Percentiles rank a stretch among this genome's conserved stretches.
Evolutionary conservation across 1,140 invertebrate species (phyloP).

Genomic region (Drosophila baimaii): DNA sequence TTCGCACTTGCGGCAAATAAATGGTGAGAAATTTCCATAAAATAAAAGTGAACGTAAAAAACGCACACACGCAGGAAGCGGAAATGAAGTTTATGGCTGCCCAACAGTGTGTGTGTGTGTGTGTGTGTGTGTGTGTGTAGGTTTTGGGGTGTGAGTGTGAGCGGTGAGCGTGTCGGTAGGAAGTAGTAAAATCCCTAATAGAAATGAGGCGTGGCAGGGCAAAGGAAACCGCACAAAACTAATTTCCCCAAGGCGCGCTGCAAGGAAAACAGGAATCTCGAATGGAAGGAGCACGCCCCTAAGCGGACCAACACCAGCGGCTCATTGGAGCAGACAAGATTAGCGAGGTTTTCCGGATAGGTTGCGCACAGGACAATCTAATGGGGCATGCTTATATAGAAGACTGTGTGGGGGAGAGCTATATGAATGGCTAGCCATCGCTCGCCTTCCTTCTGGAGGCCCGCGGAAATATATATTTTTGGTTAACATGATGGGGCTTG

Average conservation of each 20-base stretch:
- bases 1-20: slow-evolving; percentile 79
- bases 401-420: background rate
- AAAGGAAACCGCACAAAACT: slow-evolving; percentile 74
- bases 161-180: slow-evolving; percentile 53
- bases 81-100: slow-evolving; percentile 42
- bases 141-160: slow-evolving; percentile 31
- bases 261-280: slow-evolving; percentile 58
- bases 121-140: slow-evolving; percentile 31
- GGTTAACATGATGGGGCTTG: background rate
- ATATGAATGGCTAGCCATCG: slow-evolving; percentile 4
- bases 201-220: slow-evolving; percentile 68
- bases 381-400: slow-evolving; percentile 13
- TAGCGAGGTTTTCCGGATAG: slow-evolving; percentile 51
- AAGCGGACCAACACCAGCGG: slow-evolving; percentile 47
- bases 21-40: slow-evolving; percentile 82
- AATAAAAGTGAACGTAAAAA: slow-evolving; percentile 79
- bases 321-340: slow-evolving; percentile 69
- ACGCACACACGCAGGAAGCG: slow-evolving; percentile 39
- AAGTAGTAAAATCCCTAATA: slow-evolving; percentile 81
- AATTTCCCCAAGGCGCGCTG: slow-evolving; percentile 80
- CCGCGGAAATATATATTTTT: background rate
- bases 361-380: slow-evolving; percentile 31
- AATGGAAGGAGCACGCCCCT: slow-evolving; percentile 25
- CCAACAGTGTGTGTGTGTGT: slow-evolving; percentile 24
- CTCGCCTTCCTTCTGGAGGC: background rate